Conservation (phyloP, 2,797 vertebrate species). For the Hozukius guyotensis region DNA sequence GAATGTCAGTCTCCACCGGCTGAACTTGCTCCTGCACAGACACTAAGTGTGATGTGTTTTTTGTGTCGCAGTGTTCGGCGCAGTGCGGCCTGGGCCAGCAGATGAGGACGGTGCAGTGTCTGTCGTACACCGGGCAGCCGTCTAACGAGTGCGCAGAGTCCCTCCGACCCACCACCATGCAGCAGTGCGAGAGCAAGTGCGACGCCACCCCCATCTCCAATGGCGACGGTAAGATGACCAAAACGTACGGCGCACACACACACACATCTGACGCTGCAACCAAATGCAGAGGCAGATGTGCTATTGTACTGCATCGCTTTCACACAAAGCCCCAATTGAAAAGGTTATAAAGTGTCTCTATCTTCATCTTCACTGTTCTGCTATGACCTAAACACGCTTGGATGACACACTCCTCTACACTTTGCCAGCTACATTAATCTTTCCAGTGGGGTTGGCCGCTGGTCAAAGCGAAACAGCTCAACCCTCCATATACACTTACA, state of each 20-base stretch:
- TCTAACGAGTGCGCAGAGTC: conserved; percentile 91
- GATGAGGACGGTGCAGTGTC: conserved; percentile 94
- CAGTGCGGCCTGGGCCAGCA: conserved; percentile 98
- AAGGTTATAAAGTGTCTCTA: conserved; percentile 51
- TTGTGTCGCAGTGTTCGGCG: conserved; percentile 90
- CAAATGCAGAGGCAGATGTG: conserved; percentile 8
- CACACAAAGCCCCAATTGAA: conserved; percentile 28
- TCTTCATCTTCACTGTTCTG: conserved; percentile 56
- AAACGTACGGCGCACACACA: neutral
- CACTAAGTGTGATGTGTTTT: neutral
- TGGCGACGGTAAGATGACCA: conserved; percentile 89
- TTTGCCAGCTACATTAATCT: conserved; percentile 76
- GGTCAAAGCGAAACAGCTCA: conserved; percentile 64
- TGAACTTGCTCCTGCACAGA: neutral
- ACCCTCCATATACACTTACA: conserved; percentile 73
- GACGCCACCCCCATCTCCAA: conserved; percentile 92
- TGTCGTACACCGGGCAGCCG: conserved; percentile 95
- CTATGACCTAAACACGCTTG: conserved; percentile 69
- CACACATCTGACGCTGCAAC: no score
- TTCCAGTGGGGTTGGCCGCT: conserved; percentile 65
- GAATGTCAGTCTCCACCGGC: neutral
- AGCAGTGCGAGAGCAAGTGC: conserved; percentile 99
- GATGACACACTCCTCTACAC: conserved; percentile 68
- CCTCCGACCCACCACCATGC: conserved; percentile 90
- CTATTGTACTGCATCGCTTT: neutral